Evolutionary conservation across 2,113 vertebrate genomes (phyloP), one percentile per base, ranked within the genome.

Genomic region (Malurus cyaneus): DNA sequence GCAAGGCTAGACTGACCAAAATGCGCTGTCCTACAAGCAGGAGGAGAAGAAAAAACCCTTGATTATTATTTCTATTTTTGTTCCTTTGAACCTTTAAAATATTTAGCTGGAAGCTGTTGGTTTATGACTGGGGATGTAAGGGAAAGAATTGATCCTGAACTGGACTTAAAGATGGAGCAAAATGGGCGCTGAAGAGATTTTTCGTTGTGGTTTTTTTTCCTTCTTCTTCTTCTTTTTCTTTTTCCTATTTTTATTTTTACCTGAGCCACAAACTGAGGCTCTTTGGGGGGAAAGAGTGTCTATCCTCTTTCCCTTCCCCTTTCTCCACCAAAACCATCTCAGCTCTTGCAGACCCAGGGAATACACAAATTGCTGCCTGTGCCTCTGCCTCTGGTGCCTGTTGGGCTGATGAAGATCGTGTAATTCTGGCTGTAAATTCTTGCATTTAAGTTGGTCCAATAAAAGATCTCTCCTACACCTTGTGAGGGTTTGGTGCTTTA

Each of bases 1-100:
- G 98, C 98, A 91, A 97, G 97, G 97, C 97, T 98, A 98, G 97
- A 95, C 97, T 95, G 97, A 79, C 96, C 96, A 94, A 97, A 97
- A 97, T 97, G 97, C 96, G 96, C 94, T 95, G 85, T 85, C 95
- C 91, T 57, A 88, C 86, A 89, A 95, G 92, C 87, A 84, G 95
- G 47, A 92, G 94, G 94, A 93, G 94, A 96, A 97, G 96, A 90
- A 97, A 95, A 97, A 94, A 47, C 54, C 77, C 67, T 95, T 92
- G 87, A 95, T 88, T 95, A 77, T 97, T 80, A 81, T 93, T 94
- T 94, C 88, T 97, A 69, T 93, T 96, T 97, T 97, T 87, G 70
- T 94, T 96, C 80, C 86, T 95, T 94, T 93, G 94, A 95, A 84
- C 88, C 94, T 95, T 96, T 96, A 94, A 95, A 96, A 96, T 95